A percentile compares a stretch with the other conserved stretches of the same genome.
These are phyloP conservation scores for Drosophila niveifrons DNA, from an alignment of 2,888 invertebrate genomes.

Conservation along the genomic window DNA sequence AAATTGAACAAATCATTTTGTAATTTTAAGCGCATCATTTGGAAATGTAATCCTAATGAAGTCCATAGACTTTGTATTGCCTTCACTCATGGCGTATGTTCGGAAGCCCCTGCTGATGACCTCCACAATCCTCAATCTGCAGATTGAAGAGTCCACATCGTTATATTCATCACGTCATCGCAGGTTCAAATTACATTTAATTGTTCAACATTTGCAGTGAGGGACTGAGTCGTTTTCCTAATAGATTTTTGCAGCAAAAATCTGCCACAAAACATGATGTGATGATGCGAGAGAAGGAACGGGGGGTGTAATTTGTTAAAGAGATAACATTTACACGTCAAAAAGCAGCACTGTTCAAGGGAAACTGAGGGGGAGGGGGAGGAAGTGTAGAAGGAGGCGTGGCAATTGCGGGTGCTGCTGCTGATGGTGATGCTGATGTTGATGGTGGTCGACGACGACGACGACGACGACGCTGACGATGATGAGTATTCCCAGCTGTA, in stretches of 20 bases:
- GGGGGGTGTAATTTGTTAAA: conserved; percentile 71
- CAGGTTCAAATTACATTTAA: conserved; percentile 74
- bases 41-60: conserved; percentile 2
- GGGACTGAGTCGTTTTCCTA: conserved; percentile 17
- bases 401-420: conserved; percentile 46
- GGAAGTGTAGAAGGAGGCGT: conserved; percentile 22
- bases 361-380: not conserved
- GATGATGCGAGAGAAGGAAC: conserved; percentile 1
- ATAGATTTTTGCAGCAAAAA: conserved; percentile 37
- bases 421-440: conserved; percentile 19
- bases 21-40: not conserved
- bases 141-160: conserved; percentile 24
- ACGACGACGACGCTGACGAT: not conserved
- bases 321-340: conserved; percentile 80
- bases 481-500: conserved; percentile 55
- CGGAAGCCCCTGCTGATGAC: conserved; percentile 13
- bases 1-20: not conserved
- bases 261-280: conserved; percentile 32
- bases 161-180: conserved; percentile 42
- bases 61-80: conserved; percentile 1
- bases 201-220: conserved; percentile 63
- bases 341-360: conserved; percentile 46
- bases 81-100: not conserved
- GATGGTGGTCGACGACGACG: conserved; percentile 24
- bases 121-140: conserved; percentile 14